Conservation (phyloP, 2,888 invertebrate genomes). For the Ornithoptera alexandrae region DNA sequence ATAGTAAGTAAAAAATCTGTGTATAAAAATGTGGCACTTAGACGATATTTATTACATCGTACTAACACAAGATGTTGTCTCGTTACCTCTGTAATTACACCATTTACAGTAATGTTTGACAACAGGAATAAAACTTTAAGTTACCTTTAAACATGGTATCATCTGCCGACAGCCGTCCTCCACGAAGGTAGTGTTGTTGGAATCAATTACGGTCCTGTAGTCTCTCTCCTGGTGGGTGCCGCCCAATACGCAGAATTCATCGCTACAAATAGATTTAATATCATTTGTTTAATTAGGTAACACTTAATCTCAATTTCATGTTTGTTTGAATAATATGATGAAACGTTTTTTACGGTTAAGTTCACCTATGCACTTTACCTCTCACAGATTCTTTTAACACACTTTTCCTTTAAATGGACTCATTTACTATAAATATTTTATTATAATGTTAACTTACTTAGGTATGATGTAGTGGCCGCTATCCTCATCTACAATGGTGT, state of each 20-base stretch:
- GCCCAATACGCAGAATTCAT: slow-evolving; percentile 84
- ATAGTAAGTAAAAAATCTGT: too few relatives aligned
- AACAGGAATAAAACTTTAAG: neutral
- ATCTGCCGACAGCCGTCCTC: slow-evolving; percentile 80
- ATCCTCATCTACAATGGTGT: slow-evolving; percentile 79
- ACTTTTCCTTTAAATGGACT: too few relatives aligned
- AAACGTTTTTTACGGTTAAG: too few relatives aligned
- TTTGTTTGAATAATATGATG: too few relatives aligned
- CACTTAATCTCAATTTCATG: neutral
- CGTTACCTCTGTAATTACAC: too few relatives aligned
- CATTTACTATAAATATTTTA: neutral
- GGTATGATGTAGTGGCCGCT: slow-evolving; percentile 87
- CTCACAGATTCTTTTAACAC: too few relatives aligned
- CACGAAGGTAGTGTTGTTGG: slow-evolving; percentile 81
- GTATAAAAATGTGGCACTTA: too few relatives aligned
- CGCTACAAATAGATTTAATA: slow-evolving; percentile 59
- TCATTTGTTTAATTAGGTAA: neutral
- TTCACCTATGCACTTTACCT: too few relatives aligned
- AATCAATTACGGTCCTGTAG: slow-evolving; percentile 75
- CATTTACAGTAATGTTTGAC: too few relatives aligned
- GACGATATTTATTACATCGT: too few relatives aligned
- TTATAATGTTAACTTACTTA: slow-evolving; percentile 79
- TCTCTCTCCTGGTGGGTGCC: slow-evolving; percentile 87
- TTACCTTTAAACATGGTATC: slow-evolving; percentile 82
- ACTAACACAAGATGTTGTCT: too few relatives aligned